Percentiles rank a stretch among this genome's conserved stretches.
Conservation (phyloP, 2,113 vertebrate species). For the Eulemur macaco region DNA sequence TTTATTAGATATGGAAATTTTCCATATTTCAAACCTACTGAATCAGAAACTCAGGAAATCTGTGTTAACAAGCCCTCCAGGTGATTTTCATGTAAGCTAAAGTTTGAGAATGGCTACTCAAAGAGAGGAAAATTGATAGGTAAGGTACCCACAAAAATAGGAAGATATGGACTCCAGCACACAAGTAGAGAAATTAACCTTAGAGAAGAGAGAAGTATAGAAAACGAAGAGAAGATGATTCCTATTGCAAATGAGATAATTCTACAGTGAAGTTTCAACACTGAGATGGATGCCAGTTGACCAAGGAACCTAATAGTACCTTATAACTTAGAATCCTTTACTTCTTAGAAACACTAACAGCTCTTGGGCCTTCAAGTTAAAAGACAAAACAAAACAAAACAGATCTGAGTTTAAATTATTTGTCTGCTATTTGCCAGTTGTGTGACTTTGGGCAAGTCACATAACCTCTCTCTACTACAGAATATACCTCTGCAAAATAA, state of each 20-base stretch:
- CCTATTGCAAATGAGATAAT: neutral
- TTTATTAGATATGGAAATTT: neutral
- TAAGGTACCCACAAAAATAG: neutral
- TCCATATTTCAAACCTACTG: neutral
- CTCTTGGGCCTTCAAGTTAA: neutral
- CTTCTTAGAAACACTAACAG: neutral
- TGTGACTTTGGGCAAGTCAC: conserved; percentile 37
- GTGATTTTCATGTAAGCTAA: neutral
- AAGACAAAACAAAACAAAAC: neutral
- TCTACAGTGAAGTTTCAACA: neutral
- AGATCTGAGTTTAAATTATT: neutral
- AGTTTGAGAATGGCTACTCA: neutral
- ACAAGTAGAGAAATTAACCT: neutral
- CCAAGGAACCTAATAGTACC: neutral
- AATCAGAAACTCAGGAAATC: neutral
- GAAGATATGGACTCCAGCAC: neutral
- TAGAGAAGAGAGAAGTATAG: neutral
- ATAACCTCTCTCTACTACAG: conserved; percentile 22
- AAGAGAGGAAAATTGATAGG: neutral
- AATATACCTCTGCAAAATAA: conserved; percentile 37
- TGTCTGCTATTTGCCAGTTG: neutral
- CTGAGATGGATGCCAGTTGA: neutral
- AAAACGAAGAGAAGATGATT: neutral
- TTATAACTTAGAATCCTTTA: neutral
- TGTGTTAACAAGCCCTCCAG: neutral